Conservation (phyloP, 23 tunicate species). For the Halocynthia roretzi region DNA sequence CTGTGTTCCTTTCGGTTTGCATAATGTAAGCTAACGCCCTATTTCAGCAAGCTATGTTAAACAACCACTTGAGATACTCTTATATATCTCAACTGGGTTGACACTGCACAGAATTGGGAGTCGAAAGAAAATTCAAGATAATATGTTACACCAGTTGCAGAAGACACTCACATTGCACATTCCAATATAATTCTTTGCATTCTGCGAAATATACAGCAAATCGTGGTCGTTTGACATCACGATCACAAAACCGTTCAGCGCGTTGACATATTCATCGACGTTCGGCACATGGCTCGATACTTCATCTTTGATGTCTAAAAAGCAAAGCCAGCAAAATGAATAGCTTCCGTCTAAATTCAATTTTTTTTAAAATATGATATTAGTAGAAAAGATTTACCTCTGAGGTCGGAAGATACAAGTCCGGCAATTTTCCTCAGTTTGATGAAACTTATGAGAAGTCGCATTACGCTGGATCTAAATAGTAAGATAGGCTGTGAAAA, state of each 20-base stretch:
- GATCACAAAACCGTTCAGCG: conserved; percentile 62
- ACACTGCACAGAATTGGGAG: no score
- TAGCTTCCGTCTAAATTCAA: no score
- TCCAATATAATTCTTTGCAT: conserved; percentile 71
- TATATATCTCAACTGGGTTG: no score
- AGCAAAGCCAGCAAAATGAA: no score
- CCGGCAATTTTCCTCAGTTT: conserved; percentile 45
- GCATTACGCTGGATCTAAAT: conserved; percentile 54
- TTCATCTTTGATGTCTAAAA: conserved; percentile 30
- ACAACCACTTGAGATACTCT: no score
- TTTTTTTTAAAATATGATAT: not conserved
- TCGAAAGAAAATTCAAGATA: no score
- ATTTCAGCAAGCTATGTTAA: no score
- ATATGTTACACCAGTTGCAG: no score
- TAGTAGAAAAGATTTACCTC: not conserved
- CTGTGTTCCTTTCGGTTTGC: no score
- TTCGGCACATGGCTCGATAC: not conserved
- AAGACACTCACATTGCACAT: conserved; percentile 34
- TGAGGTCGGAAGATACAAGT: not conserved
- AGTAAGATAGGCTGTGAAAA: not conserved
- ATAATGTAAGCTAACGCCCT: no score
- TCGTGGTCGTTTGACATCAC: conserved; percentile 67
- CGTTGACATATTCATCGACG: conserved; percentile 65
- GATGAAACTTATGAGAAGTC: conserved; percentile 67
- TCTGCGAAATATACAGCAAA: conserved; percentile 50